phyloP scores from a whole-genome alignment of 1,140 invertebrate species.

The Nebria ingens region DNA sequence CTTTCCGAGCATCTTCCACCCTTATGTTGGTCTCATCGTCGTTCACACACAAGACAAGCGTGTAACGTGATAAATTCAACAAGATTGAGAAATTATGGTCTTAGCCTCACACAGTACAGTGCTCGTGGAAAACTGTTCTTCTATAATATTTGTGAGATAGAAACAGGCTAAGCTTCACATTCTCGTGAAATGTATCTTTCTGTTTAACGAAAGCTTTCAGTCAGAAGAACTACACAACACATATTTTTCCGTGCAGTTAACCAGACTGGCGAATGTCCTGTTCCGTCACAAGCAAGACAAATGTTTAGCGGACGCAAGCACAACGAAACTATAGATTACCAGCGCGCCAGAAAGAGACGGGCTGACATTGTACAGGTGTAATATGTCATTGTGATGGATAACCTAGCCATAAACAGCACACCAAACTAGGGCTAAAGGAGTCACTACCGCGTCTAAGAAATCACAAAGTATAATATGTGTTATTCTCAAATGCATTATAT shows the following conservation, averaged over 20 bases:
- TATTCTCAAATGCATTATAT: neutral
- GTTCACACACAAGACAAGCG: constrained; percentile 9
- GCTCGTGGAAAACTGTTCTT: neutral
- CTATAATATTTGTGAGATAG: too few species aligned
- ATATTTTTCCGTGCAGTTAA: too few species aligned
- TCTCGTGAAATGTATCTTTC: too few species aligned
- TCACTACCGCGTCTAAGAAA: neutral
- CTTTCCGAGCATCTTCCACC: too few species aligned
- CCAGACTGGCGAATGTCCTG: too few species aligned
- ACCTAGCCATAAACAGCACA: neutral
- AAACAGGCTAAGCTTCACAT: too few species aligned
- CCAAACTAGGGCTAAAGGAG: too few species aligned
- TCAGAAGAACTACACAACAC: too few species aligned
- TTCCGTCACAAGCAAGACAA: neutral
- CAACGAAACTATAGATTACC: neutral
- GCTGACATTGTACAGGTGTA: neutral
- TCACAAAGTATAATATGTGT: too few species aligned
- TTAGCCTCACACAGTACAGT: constrained; percentile 6
- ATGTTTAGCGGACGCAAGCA: neutral
- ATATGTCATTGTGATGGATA: neutral
- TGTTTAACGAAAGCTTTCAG: too few species aligned
- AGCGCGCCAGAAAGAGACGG: neutral
- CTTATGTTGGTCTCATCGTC: too few species aligned
- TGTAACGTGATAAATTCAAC: constrained; percentile 15
- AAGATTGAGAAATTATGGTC: constrained; percentile 15